Conservation (phyloP, 2,888 invertebrate species). For the Hoplodrina ambigua region DNA sequence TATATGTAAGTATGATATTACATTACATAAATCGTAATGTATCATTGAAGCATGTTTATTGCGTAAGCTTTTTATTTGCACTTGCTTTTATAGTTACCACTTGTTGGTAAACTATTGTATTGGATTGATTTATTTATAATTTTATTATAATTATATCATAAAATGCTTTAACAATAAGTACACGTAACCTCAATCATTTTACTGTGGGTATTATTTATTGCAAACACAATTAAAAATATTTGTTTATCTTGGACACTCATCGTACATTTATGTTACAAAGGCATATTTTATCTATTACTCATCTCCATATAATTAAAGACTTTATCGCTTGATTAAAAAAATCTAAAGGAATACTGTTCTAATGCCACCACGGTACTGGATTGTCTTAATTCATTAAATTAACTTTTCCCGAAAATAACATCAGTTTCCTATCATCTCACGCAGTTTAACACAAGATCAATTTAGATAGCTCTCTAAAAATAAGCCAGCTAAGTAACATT, state of each 20-base stretch:
- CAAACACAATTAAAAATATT: background rate
- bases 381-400: no score
- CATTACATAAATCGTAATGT: slow-evolving; percentile 45
- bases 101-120: slow-evolving; percentile 3
- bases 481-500: no score
- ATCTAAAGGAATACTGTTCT: no score
- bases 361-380: no score
- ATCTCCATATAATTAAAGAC: background rate
- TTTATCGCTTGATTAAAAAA: no score
- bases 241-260: background rate
- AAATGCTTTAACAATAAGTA: background rate
- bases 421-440: no score
- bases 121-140: slow-evolving; percentile 17
- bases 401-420: no score
- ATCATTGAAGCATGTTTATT: slow-evolving; percentile 32
- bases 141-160: slow-evolving; percentile 1
- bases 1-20: slow-evolving; percentile 37
- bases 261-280: slow-evolving; percentile 4
- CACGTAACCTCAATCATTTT: background rate
- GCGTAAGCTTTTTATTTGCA: slow-evolving; percentile 27
- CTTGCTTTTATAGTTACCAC: slow-evolving; percentile 6
- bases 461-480: no score
- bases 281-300: background rate
- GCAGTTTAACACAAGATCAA: background rate
- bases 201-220: background rate